phyloP scores from a whole-genome alignment of 2,113 vertebrate genomes.

The Symphodus melops region DNA sequence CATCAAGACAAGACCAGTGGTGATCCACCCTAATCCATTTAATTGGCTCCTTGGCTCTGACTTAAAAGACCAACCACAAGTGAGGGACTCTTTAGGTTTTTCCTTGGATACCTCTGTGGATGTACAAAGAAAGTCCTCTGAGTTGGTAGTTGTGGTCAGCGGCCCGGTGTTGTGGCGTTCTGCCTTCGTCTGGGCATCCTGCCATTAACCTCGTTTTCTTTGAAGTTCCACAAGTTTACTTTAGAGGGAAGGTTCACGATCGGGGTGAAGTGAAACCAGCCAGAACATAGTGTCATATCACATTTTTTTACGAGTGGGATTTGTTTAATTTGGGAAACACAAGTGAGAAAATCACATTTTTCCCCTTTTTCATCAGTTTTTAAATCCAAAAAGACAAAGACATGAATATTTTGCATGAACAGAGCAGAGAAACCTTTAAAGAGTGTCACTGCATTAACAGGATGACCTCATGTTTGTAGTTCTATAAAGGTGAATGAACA shows the following conservation, averaged over 20 bases:
- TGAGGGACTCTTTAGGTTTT: slow-evolving; percentile 23
- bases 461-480: too few species aligned
- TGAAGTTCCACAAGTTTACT: slow-evolving; percentile 49
- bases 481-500: too few species aligned
- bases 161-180: slow-evolving; percentile 51
- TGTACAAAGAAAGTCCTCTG: slow-evolving; percentile 50
- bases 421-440: too few species aligned
- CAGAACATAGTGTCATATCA: slow-evolving; percentile 23
- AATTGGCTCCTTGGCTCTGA: slow-evolving; percentile 59
- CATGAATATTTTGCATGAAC: too few species aligned
- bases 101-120: slow-evolving; percentile 51
- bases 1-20: slow-evolving; percentile 68
- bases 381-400: too few species aligned
- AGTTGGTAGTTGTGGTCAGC: slow-evolving; percentile 44
- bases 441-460: too few species aligned
- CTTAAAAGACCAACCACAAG: slow-evolving; percentile 69
- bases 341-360: background rate
- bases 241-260: slow-evolving; percentile 36
- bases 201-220: slow-evolving; percentile 32
- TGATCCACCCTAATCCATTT: slow-evolving; percentile 66
- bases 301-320: slow-evolving; percentile 39
- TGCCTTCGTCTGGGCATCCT: slow-evolving; percentile 34
- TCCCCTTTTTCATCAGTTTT: background rate
- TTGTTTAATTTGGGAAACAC: background rate
- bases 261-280: slow-evolving; percentile 41